A percentile compares a stretch with the other conserved stretches of the same genome.
Evolutionary conservation across 1,140 invertebrate genomes (phyloP).

Genomic region (Phymorhynchus buccinoides): DNA sequence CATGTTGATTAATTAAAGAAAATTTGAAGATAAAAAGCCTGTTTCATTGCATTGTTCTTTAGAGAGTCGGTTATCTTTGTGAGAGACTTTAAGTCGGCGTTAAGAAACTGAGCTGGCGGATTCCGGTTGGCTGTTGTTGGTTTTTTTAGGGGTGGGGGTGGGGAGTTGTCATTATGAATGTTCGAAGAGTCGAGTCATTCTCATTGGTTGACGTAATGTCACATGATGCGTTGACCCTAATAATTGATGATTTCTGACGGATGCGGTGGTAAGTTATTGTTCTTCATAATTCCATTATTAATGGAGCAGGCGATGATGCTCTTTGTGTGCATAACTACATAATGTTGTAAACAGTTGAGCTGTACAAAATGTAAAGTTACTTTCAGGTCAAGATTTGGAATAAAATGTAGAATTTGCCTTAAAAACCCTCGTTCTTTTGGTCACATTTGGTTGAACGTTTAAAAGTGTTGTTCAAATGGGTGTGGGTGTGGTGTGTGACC

Average conservation of each 20-base stretch:
- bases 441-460: too few species aligned
- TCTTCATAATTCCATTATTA: conserved; percentile 33
- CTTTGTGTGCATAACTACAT: too few species aligned
- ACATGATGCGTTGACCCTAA: neutral
- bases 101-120: too few species aligned
- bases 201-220: neutral
- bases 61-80: neutral
- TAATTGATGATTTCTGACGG: conserved; percentile 4
- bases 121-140: neutral
- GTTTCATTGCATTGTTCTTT: neutral
- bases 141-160: neutral
- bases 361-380: conserved; percentile 39
- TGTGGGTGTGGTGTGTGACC: neutral
- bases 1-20: neutral
- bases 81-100: neutral
- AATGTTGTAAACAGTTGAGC: conserved; percentile 38
- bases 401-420: conserved; percentile 34
- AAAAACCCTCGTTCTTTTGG: neutral
- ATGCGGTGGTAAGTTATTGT: conserved; percentile 27
- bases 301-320: conserved; percentile 27
- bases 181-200: neutral
- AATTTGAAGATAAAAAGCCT: too few species aligned
- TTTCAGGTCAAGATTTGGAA: conserved; percentile 35
- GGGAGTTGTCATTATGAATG: neutral
- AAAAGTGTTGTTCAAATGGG: neutral